Base-by-base conservation (phyloP, 2,113 vertebrate genomes). In the Lethenteron reissneri region DNA sequence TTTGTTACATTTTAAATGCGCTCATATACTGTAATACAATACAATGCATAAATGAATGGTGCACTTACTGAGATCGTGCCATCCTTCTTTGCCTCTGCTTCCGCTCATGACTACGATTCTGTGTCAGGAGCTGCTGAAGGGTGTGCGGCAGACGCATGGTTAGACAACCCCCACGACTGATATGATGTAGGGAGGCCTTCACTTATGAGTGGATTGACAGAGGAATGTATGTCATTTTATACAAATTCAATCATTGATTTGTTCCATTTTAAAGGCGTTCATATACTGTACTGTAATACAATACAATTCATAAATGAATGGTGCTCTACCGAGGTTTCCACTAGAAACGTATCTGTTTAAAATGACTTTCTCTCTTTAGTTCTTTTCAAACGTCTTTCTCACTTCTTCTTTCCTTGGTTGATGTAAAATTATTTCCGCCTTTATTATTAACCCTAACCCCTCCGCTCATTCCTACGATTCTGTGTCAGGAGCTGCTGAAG, bases 61-160 rank as follows among this genome's bases (percentile, higher is more conserved):
- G 41, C 41, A 41, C 41, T 41, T 41, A 41, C 41, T 41, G 41
- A 41, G 41, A 41, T 41, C 6, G 41, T 41, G 41, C 6, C 41
- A 41, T 41, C 41, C 41, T 41, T 41, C 1, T 41, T 41, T 6
- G 41, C 41, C 41, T 41, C 41, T 41, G 41, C 41, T 41, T 41
- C 41, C 41, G 41, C 41, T 41, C 41, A 41, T 64, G 4, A 12
- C 56, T 56, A n/a, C 8, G 21, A 15, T 57, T 71, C 12, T 58
- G 15, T 77, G 71, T 41, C 72, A 99, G 94, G 73, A 64, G 70
- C 77, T 89, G 68, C 78, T 78, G 19, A 70, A 76, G 13, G 82
- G 78, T 72, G 78, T 99, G 57, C 83, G 81, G 78, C 83, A 70
- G 75, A 77, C 69, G 73, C 86, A 21, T 21, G 21, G 21, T 21